Conservation (phyloP, 1,140 invertebrate species). For the Lordiphosa stackelbergi region DNA sequence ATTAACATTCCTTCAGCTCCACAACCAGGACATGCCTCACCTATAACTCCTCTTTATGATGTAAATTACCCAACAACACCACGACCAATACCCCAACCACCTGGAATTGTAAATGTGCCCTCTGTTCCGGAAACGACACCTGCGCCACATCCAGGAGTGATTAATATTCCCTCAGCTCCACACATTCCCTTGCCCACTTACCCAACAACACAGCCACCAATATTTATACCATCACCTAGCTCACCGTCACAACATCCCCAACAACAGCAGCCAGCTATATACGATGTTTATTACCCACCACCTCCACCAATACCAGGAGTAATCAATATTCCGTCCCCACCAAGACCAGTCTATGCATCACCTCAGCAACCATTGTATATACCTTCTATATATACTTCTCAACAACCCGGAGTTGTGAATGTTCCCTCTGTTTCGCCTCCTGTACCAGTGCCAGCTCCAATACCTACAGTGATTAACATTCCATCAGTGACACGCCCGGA, state of each 20-base stretch:
- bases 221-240: too few relatives aligned
- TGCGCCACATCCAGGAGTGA: conserved; percentile 15
- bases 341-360: conserved; percentile 13
- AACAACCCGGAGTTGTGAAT: conserved; percentile 13
- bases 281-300: conserved; percentile 40
- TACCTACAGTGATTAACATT: conserved; percentile 5
- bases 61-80: conserved; percentile 9
- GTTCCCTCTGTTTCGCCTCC: conserved; percentile 20
- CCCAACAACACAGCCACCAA: too few relatives aligned
- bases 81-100: conserved; percentile 14
- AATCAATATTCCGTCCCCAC: conserved; percentile 34
- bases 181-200: background rate
- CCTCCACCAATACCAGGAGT: conserved; percentile 38
- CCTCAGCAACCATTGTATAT: conserved; percentile 14
- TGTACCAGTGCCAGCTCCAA: background rate
- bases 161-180: conserved; percentile 19
- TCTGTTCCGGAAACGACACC: conserved; percentile 11
- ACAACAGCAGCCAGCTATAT: conserved; percentile 25
- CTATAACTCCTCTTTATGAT: conserved; percentile 12
- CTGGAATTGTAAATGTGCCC: conserved; percentile 74
- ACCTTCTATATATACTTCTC: conserved; percentile 1
- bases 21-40: conserved; percentile 5
- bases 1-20: conserved; percentile 38
- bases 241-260: conserved; percentile 12
- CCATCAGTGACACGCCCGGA: conserved; percentile 1